phyloP scores from a whole-genome alignment of 2,888 invertebrate species.

The Sipha maydis region DNA sequence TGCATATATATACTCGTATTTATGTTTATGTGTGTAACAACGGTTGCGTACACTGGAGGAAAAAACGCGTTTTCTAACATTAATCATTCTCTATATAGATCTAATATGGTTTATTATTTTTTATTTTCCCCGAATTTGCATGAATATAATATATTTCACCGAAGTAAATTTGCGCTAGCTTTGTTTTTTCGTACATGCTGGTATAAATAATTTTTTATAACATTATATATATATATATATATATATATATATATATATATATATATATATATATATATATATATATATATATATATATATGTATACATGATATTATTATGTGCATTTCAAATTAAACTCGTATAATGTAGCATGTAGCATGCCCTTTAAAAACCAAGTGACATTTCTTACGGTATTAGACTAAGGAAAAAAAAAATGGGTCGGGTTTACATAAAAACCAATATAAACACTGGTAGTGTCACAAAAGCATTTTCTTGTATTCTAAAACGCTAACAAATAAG shows the following conservation, averaged over 20 bases:
- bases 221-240: too few relatives aligned
- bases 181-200: background rate
- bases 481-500: too few relatives aligned
- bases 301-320: background rate
- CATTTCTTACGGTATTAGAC: background rate
- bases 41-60: background rate
- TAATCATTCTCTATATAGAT: background rate
- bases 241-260: too few relatives aligned
- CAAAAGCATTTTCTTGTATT: too few relatives aligned
- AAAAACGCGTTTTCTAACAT: background rate
- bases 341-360: background rate
- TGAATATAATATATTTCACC: background rate
- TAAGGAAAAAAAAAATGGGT: background rate
- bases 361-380: background rate
- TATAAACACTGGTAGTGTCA: too few relatives aligned
- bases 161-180: background rate
- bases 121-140: background rate
- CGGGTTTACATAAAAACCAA: background rate
- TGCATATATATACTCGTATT: background rate
- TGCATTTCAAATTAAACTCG: background rate
- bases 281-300: too few relatives aligned
- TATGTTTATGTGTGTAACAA: background rate
- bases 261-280: too few relatives aligned
- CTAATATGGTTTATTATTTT: constrained; percentile 4
- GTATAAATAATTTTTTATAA: background rate